These are phyloP conservation scores for Margarornis squamiger DNA, from an alignment of 2,797 vertebrate genomes.

Conservation along the genomic window DNA sequence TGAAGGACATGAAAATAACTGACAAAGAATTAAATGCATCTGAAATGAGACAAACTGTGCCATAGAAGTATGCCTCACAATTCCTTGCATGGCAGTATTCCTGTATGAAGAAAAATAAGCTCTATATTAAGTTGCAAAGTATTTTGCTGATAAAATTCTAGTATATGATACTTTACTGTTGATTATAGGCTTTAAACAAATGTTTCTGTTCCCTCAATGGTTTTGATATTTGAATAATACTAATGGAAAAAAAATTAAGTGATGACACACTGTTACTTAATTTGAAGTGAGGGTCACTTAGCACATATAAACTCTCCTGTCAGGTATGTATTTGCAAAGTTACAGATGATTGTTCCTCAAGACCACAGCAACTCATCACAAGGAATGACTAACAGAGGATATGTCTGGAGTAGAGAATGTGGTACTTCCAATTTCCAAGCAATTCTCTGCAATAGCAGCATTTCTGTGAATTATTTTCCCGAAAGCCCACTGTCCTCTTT, in stretches of 20 bases:
- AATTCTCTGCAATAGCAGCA: not conserved
- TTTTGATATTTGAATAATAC: not conserved
- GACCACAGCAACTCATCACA: not conserved
- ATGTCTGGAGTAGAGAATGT: not conserved
- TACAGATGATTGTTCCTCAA: not conserved
- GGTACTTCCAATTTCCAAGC: not conserved
- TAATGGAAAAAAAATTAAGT: not conserved
- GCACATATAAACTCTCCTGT: not conserved
- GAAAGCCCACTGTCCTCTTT: not conserved
- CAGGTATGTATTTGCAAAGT: not conserved
- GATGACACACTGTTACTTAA: not conserved
- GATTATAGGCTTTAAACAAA: not conserved
- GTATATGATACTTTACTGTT: not conserved
- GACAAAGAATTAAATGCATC: not conserved
- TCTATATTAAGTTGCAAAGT: not conserved
- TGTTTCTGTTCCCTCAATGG: not conserved
- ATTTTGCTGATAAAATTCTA: not conserved
- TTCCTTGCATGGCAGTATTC: not conserved
- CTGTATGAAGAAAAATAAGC: not conserved
- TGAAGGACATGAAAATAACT: not conserved
- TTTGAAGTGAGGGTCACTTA: not conserved
- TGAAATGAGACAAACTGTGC: not conserved
- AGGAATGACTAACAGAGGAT: not conserved
- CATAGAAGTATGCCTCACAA: not conserved
- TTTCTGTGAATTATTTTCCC: not conserved